Evolutionary conservation across 2,888 invertebrate genomes (phyloP).

Genomic region (Drosophila histrio): DNA sequence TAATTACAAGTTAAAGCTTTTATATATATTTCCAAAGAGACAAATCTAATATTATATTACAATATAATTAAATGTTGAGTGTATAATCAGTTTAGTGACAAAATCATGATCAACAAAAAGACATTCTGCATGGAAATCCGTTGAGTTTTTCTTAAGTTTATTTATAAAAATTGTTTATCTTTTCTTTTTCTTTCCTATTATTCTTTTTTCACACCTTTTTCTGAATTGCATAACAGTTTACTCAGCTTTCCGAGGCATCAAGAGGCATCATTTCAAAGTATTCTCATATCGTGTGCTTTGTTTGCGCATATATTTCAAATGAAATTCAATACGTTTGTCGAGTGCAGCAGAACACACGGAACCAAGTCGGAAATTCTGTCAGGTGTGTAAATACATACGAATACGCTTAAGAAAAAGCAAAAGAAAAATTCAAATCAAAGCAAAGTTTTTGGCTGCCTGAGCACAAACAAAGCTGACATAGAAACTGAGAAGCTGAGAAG

Average conservation of each 20-base stretch:
- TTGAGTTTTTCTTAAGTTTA: not conserved
- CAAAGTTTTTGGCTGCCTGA: conserved; percentile 53
- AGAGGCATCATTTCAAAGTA: not conserved
- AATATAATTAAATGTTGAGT: too few relatives aligned
- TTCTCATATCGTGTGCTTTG: conserved; percentile 2
- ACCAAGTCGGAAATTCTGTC: conserved; percentile 36
- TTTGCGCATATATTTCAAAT: conserved; percentile 9
- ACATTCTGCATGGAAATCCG: not conserved
- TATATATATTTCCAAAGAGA: too few relatives aligned
- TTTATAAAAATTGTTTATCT: not conserved
- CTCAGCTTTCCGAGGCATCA: conserved; percentile 19
- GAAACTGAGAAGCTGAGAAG: conserved; percentile 4
- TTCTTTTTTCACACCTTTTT: conserved; percentile 19
- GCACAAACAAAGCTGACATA: conserved; percentile 41
- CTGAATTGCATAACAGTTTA: conserved; percentile 7
- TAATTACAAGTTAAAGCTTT: too few relatives aligned
- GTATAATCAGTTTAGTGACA: not conserved
- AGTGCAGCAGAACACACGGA: conserved; percentile 39
- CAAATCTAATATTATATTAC: too few relatives aligned
- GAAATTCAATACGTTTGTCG: conserved; percentile 19
- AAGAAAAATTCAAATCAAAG: conserved; percentile 21
- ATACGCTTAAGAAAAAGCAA: not conserved
- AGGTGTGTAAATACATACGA: conserved; percentile 30
- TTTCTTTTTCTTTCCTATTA: not conserved
- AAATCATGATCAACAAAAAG: not conserved